phyloP scores from a whole-genome alignment of 2,888 invertebrate species.

The Brenthis daphne region DNA sequence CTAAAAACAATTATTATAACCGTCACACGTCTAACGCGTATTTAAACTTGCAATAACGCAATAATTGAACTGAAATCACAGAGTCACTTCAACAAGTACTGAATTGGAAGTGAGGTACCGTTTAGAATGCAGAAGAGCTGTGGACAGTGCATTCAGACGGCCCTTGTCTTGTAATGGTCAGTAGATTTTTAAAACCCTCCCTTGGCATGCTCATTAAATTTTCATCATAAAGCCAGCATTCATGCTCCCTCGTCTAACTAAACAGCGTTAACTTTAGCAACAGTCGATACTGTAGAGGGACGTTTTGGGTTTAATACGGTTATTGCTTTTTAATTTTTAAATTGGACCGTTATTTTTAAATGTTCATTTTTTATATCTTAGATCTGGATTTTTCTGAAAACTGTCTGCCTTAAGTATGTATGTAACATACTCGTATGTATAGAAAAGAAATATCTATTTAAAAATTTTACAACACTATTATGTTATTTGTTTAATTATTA shows the following conservation, averaged over 20 bases:
- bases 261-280: conserved; percentile 46
- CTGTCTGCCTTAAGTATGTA: no score
- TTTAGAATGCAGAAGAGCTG: conserved; percentile 41
- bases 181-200: conserved; percentile 58
- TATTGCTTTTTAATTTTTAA: conserved; percentile 8
- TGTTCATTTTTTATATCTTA: not conserved
- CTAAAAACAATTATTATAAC: not conserved
- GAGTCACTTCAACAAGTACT: conserved; percentile 15
- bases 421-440: no score
- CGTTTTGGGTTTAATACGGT: conserved; percentile 14
- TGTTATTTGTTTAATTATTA: no score
- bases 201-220: conserved; percentile 70
- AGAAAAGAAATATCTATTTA: no score
- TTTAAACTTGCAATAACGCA: conserved; percentile 1
- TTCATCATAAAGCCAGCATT: conserved; percentile 67
- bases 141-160: conserved; percentile 62
- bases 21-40: not conserved
- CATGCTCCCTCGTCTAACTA: conserved; percentile 55
- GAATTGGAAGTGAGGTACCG: conserved; percentile 28
- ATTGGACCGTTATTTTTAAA: not conserved
- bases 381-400: no score
- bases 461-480: no score
- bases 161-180: conserved; percentile 73
- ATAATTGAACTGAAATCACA: conserved; percentile 22
- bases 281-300: conserved; percentile 27